Conservation (phyloP, 2,113 vertebrate species). For the Carollia perspicillata region DNA sequence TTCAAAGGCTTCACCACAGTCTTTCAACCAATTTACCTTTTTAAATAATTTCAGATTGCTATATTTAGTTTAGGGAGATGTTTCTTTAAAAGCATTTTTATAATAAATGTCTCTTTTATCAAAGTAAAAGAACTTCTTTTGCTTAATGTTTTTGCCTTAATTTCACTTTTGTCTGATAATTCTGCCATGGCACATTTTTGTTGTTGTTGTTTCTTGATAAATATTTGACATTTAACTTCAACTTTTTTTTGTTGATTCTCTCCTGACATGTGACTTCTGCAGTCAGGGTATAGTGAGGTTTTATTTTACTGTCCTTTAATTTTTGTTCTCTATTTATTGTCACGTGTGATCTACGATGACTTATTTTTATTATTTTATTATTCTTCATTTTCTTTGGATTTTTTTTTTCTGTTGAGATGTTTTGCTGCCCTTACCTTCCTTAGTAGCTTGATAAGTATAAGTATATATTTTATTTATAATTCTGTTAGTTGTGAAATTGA, state of each 20-base stretch:
- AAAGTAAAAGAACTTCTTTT: background rate
- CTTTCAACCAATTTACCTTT: background rate
- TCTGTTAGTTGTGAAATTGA: background rate
- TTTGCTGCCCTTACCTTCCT: background rate
- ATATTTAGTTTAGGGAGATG: background rate
- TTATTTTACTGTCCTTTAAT: background rate
- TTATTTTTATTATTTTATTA: conserved; percentile 20
- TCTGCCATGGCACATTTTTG: background rate
- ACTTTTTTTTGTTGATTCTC: background rate
- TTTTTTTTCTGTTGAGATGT: background rate
- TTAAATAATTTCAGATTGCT: background rate
- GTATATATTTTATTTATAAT: background rate
- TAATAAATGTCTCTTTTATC: conserved; percentile 16
- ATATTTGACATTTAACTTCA: background rate
- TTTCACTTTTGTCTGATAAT: conserved; percentile 1
- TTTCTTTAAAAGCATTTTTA: conserved; percentile 9
- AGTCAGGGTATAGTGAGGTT: background rate
- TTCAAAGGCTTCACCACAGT: background rate
- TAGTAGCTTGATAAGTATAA: background rate
- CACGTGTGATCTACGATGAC: background rate
- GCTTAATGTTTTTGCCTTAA: background rate
- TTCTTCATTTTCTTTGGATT: background rate
- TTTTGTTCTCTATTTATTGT: background rate
- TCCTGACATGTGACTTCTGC: background rate
- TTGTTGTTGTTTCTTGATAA: background rate